These are phyloP conservation scores for Magallana nippona DNA, from an alignment of 2,888 invertebrate species.

Conservation along the genomic window DNA sequence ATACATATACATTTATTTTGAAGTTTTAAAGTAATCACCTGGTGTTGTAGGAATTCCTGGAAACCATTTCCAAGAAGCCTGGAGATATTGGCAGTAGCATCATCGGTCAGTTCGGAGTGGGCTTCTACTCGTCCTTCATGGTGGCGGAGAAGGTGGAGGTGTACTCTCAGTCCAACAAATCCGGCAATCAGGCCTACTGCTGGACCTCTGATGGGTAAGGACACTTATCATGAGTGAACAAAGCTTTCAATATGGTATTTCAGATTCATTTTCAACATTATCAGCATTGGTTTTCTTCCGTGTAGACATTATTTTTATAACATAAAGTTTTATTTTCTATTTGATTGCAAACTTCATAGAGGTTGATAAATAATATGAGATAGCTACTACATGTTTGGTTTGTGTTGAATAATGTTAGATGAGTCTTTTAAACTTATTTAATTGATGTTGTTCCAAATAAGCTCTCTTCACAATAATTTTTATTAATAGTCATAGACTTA, in stretches of 20 bases:
- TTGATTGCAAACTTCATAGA: too few relatives aligned
- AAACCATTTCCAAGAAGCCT: slow-evolving; percentile 85
- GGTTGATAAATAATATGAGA: too few relatives aligned
- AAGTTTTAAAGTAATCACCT: background rate
- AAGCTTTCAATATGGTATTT: background rate
- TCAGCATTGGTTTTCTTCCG: background rate
- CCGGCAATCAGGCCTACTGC: slow-evolving; percentile 85
- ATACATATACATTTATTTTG: too few relatives aligned
- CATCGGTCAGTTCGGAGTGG: slow-evolving; percentile 95
- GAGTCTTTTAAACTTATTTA: too few relatives aligned
- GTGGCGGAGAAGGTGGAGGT: slow-evolving; percentile 97
- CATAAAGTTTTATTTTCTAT: too few relatives aligned
- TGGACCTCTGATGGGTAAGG: slow-evolving; percentile 95
- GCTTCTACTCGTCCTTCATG: slow-evolving; percentile 98
- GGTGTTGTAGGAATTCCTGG: slow-evolving; percentile 86
- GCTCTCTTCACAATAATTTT: too few relatives aligned
- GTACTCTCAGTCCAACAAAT: slow-evolving; percentile 87
- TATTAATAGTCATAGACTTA: too few relatives aligned
- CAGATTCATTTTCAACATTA: background rate
- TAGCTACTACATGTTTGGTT: too few relatives aligned
- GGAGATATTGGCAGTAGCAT: slow-evolving; percentile 71
- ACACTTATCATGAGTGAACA: background rate
- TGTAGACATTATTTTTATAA: too few relatives aligned
- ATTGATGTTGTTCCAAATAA: too few relatives aligned
- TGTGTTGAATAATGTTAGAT: too few relatives aligned